phyloP scores from a whole-genome alignment of 2,888 invertebrate species.

The Pantelozetes paolii region DNA sequence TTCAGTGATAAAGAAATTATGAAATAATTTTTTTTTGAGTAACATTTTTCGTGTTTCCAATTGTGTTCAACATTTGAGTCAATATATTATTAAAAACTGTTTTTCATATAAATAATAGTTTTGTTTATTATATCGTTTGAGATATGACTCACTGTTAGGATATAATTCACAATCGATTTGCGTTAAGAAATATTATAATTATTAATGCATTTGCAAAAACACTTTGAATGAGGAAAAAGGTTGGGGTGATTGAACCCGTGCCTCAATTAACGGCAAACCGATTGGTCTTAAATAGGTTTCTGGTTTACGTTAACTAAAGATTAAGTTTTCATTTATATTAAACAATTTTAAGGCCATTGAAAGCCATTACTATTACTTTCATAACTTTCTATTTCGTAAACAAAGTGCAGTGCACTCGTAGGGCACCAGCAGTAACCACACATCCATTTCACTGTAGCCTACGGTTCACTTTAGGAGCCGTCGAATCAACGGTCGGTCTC shows the following conservation, averaged over 20 bases:
- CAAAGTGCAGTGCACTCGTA: slow-evolving; percentile 27
- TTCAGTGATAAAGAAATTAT: too few species aligned
- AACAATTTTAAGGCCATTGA: slow-evolving; percentile 9
- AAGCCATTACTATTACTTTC: slow-evolving; percentile 33
- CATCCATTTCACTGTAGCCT: neutral
- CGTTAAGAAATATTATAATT: slow-evolving; percentile 10
- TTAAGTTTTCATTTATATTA: neutral
- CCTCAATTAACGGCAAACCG: slow-evolving; percentile 18
- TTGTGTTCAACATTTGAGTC: too few species aligned
- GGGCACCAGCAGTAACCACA: slow-evolving; percentile 11
- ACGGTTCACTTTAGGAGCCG: neutral
- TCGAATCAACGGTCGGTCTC: neutral
- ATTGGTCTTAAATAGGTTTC: slow-evolving; percentile 31
- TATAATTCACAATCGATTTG: too few species aligned
- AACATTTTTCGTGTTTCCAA: too few species aligned
- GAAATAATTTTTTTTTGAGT: too few species aligned
- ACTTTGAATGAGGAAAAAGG: slow-evolving; percentile 21
- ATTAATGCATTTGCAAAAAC: neutral
- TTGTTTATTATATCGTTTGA: too few species aligned
- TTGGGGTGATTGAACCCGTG: slow-evolving; percentile 25
- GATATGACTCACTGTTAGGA: too few species aligned
- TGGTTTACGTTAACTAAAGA: slow-evolving; percentile 23
- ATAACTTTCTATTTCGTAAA: slow-evolving; percentile 24
- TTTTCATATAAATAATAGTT: too few species aligned
- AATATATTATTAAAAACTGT: too few species aligned